Percentiles rank a stretch among this genome's conserved stretches.
phyloP scores from a whole-genome alignment of 2,797 vertebrate genomes.

The Simalia tracyae region DNA sequence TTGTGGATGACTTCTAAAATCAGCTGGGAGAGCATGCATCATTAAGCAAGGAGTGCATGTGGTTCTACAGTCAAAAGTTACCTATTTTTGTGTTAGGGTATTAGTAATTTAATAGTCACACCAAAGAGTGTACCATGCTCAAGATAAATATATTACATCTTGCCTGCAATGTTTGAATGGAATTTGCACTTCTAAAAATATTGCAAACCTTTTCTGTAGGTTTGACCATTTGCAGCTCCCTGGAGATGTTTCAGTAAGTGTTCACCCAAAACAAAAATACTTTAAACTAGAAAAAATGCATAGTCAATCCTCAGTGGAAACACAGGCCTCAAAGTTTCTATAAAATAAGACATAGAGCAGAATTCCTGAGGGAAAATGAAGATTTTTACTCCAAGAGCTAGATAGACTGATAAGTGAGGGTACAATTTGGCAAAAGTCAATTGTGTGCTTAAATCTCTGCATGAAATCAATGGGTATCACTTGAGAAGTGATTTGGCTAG shows the following conservation, averaged over 20 bases:
- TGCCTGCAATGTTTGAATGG: not conserved
- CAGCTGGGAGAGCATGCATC: not conserved
- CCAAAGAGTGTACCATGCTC: not conserved
- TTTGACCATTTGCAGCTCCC: not conserved
- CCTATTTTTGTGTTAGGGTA: not conserved
- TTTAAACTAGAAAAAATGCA: not conserved
- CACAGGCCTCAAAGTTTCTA: not conserved
- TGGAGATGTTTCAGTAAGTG: not conserved
- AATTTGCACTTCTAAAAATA: not conserved
- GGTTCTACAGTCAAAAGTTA: not conserved
- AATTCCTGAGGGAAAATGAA: not conserved
- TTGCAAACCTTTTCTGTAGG: not conserved
- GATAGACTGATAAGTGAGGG: not conserved
- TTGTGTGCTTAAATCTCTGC: not conserved
- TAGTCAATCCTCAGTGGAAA: not conserved
- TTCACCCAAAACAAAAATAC: not conserved
- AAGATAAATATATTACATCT: not conserved
- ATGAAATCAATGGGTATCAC: not conserved
- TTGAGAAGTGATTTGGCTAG: not conserved
- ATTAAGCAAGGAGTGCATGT: not conserved
- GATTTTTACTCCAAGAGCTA: not conserved
- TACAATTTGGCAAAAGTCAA: not conserved
- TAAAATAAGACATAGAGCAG: not conserved
- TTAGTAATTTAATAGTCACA: not conserved
- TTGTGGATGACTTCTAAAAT: not conserved